Conservation (phyloP, 1,140 invertebrate species). For the Tribolium castaneum region DNA sequence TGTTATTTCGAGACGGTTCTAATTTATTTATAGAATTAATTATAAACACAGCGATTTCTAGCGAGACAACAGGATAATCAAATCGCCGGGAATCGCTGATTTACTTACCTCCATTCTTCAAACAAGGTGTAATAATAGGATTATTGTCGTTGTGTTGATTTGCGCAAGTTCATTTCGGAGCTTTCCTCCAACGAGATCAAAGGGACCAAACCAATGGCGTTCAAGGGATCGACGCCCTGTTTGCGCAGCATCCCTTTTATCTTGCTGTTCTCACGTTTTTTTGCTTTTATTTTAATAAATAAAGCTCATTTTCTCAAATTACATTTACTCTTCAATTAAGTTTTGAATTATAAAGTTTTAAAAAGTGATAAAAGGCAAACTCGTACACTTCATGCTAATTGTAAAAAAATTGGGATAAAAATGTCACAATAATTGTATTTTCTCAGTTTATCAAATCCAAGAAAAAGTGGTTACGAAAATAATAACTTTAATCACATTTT, state of each 20-base stretch:
- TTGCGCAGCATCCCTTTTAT: neutral
- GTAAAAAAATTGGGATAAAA: no score
- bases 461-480: no score
- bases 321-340: no score
- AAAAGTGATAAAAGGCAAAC: no score
- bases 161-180: neutral
- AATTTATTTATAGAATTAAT: slow-evolving; percentile 19
- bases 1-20: slow-evolving; percentile 10
- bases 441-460: no score
- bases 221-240: neutral
- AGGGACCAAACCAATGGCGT: neutral
- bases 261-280: no score
- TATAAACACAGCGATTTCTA: neutral
- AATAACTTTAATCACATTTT: no score
- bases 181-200: neutral
- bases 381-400: no score
- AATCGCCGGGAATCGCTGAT: neutral
- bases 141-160: neutral
- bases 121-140: neutral
- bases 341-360: no score
- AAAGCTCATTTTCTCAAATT: no score
- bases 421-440: no score
- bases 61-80: neutral
- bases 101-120: neutral
- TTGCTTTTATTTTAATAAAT: no score